Evolutionary conservation across 2,888 invertebrate species (phyloP), one percentile per base, ranked within the genome.

Genomic region (Carterocephalus palaemon): DNA sequence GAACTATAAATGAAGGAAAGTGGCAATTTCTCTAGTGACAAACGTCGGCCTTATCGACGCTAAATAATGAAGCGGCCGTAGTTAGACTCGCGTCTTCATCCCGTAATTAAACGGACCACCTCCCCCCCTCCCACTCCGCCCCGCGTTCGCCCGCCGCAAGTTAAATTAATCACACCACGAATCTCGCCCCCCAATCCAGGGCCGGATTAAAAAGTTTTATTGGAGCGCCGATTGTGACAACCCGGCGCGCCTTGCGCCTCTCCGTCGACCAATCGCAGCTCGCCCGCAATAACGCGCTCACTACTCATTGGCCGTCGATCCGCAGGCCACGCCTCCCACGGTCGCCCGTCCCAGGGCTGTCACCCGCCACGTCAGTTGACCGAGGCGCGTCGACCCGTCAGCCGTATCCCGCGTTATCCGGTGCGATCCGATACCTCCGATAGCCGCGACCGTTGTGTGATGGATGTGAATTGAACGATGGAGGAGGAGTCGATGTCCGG

Each of bases 121-220:
- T 39, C 47, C 36, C 41, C 45, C 56, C 31, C 51, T 19, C 52
- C 42, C 53, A 40, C 40, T 36, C 37, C 56, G 39, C 56, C 48
- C 52, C 62, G 51, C 57, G 47, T 46, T 54, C 62, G 52, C 62
- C 62, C 67, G 60, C 66, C 53, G 60, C 60, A 64, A 64, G 70
- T 76, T 79, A 83, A 83, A 86, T 85, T 86, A 86, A 86, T 86
- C 85, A 86, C 84, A 81, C 84, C 70, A 81, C 74, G 79, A 81
- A 84, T 84, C 84, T 78, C 78, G 79, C 81, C 82, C 79, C 83
- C 82, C 83, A 76, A 77, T 79, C 73, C 78, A 67, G 74, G 67
- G 67, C 65, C 77, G 79, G 84, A 84, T 84, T 85, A 84, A 84
- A 83, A 83, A 84, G 77, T 85, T 85, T 85, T 85, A 86, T 86